Percentiles rank a stretch among this genome's conserved stretches.
phyloP scores from a whole-genome alignment of 1,140 invertebrate genomes.

The Venustaconcha ellipsiformis region DNA sequence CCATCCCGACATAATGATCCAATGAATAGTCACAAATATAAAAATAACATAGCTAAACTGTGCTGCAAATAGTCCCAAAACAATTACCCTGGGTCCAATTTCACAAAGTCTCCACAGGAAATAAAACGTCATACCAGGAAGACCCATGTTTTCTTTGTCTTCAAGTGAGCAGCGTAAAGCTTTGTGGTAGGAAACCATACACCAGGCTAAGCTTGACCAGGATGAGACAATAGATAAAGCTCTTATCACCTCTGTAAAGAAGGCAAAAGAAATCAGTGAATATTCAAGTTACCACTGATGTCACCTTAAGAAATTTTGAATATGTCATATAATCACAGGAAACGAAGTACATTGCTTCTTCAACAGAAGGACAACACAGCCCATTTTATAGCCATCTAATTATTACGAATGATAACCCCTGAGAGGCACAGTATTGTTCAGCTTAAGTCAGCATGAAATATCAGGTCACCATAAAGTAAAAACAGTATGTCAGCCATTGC shows the following conservation, averaged over 20 bases:
- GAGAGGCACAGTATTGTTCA: no score
- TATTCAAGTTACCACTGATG: neutral
- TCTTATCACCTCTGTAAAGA: conserved; percentile 46
- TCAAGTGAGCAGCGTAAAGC: conserved; percentile 77
- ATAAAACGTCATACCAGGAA: conserved; percentile 68
- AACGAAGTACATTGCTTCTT: conserved; percentile 2
- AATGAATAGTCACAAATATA: conserved; percentile 73
- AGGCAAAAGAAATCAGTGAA: neutral
- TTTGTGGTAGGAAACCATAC: conserved; percentile 86
- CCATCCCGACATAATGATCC: conserved; percentile 82
- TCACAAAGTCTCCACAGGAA: conserved; percentile 78
- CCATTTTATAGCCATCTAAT: neutral
- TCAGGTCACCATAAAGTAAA: no score
- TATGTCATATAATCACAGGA: neutral
- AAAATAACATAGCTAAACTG: conserved; percentile 72
- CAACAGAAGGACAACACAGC: neutral
- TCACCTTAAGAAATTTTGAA: neutral
- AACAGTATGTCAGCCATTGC: no score
- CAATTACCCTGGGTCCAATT: conserved; percentile 76
- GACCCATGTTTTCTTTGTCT: conserved; percentile 77
- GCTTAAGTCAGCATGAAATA: no score
- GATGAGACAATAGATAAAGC: conserved; percentile 72
- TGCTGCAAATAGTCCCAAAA: conserved; percentile 73
- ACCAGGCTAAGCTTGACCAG: conserved; percentile 85
- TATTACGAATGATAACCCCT: no score